These are phyloP conservation scores for Arremon aurantiirostris DNA, from an alignment of 2,797 vertebrate species.

Conservation along the genomic window DNA sequence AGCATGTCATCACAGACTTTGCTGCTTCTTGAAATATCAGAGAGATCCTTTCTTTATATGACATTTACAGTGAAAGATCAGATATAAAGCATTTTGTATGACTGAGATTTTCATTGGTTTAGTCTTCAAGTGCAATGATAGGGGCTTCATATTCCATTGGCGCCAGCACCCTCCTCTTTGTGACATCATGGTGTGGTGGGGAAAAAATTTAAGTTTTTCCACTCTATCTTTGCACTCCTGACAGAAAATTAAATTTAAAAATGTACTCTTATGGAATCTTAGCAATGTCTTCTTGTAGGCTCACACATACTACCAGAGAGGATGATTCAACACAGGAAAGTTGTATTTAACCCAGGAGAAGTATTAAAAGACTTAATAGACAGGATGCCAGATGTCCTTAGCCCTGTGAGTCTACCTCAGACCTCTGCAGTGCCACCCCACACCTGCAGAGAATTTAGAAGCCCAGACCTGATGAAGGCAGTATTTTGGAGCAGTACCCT, in stretches of 20 bases:
- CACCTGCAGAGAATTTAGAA: neutral
- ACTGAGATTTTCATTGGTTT: constrained; percentile 46
- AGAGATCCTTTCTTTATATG: constrained; percentile 72
- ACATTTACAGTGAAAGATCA: constrained; percentile 72
- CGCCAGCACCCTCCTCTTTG: neutral
- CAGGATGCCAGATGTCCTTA: neutral
- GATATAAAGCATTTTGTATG: constrained; percentile 57
- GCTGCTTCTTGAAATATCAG: constrained; percentile 72
- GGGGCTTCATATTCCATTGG: neutral
- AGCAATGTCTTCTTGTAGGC: neutral
- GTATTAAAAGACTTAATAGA: neutral
- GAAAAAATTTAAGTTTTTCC: neutral
- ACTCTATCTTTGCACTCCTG: neutral
- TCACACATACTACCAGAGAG: neutral
- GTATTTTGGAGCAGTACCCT: neutral
- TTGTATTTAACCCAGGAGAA: neutral
- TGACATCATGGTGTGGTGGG: neutral
- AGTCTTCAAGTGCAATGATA: neutral
- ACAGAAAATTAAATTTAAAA: neutral
- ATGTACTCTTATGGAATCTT: neutral
- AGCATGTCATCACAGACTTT: constrained; percentile 75
- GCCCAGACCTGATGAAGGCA: neutral
- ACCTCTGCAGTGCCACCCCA: neutral
- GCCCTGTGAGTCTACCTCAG: neutral
- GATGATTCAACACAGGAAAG: neutral